A percentile compares a stretch with the other conserved stretches of the same genome.
phyloP scores from a whole-genome alignment of 1,140 invertebrate species.

The Pteromalus puparum region DNA sequence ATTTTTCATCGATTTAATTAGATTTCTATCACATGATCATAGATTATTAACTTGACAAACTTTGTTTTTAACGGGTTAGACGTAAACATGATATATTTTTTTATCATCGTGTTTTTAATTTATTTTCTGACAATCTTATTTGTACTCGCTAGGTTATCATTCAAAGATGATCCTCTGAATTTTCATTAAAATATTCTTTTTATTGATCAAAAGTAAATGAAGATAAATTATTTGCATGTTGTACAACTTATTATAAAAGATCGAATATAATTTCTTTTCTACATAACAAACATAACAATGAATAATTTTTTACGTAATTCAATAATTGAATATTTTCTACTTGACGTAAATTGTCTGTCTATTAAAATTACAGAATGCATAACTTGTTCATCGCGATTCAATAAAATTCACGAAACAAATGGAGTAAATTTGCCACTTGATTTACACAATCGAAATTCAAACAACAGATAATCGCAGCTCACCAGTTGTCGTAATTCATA shows the following conservation, averaged over 20 bases:
- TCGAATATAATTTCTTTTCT: slow-evolving; percentile 23
- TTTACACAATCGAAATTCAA: background rate
- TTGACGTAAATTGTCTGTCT: background rate
- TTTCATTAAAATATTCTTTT: slow-evolving; percentile 36
- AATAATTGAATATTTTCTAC: slow-evolving; percentile 15
- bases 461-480: background rate
- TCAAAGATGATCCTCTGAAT: background rate
- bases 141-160: background rate
- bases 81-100: too few relatives aligned
- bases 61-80: too few relatives aligned
- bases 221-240: slow-evolving; percentile 30
- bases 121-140: too few relatives aligned
- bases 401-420: background rate
- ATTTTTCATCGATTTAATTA: too few relatives aligned
- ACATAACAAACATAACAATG: slow-evolving; percentile 35
- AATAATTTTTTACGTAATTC: background rate
- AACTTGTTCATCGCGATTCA: background rate
- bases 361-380: slow-evolving; percentile 8
- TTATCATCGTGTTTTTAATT: too few relatives aligned
- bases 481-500: background rate
- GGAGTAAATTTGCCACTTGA: background rate
- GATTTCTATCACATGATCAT: too few relatives aligned
- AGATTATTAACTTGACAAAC: too few relatives aligned
- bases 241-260: slow-evolving; percentile 34
- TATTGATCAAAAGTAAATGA: slow-evolving; percentile 15